Percentiles rank a stretch among this genome's conserved stretches.
Conservation (phyloP, 2,797 vertebrate genomes). For the Premnoplex brunnescens region DNA sequence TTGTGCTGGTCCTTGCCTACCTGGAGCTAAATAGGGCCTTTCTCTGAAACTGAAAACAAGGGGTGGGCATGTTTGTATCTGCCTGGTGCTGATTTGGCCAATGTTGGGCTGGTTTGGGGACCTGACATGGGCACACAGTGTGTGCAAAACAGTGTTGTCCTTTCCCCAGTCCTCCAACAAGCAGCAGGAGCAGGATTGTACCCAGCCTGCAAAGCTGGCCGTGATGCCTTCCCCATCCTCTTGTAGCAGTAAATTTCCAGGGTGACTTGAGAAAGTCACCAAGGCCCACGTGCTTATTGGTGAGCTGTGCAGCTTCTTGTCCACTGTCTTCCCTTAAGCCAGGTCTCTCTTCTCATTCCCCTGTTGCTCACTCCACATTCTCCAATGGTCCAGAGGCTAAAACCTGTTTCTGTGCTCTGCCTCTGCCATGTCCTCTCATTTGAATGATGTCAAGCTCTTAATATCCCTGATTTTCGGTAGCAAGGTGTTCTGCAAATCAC, state of each 20-base stretch:
- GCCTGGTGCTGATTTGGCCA: neutral
- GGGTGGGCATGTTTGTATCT: fast-evolving
- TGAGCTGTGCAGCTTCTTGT: neutral
- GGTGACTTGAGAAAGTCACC: neutral
- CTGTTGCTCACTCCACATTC: fast-evolving
- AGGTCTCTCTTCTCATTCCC: neutral
- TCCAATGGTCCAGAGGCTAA: neutral
- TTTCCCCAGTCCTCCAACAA: neutral
- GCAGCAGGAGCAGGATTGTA: neutral
- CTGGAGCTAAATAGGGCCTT: neutral
- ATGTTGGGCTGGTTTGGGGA: neutral
- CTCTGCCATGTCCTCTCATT: neutral
- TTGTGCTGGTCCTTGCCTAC: neutral
- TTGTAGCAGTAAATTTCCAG: neutral
- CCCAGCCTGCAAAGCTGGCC: neutral
- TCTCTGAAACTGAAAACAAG: neutral
- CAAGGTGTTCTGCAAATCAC: neutral
- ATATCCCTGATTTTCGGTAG: neutral
- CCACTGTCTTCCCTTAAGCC: neutral
- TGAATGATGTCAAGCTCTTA: neutral
- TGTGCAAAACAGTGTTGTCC: neutral
- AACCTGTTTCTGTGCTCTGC: neutral
- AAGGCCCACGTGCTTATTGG: neutral
- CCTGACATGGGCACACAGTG: fast-evolving
- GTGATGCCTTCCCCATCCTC: neutral